Evolutionary conservation across 1,140 invertebrate species (phyloP).

Genomic region (Capitella teleta): DNA sequence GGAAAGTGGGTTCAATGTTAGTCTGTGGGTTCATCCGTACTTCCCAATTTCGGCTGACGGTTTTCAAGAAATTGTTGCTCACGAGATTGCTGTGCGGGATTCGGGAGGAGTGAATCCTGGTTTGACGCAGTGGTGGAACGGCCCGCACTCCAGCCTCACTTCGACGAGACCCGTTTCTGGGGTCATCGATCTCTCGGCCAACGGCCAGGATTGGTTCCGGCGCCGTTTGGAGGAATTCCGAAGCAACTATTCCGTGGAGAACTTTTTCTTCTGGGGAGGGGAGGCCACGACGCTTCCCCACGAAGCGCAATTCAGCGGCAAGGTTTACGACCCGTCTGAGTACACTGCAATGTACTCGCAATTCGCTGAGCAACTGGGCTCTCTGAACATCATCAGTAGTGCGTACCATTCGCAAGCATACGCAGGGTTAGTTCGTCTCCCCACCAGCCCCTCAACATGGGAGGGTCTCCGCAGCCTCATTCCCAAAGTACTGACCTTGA

Average conservation of each 20-base stretch:
- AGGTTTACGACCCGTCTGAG: constrained; percentile 4
- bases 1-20: constrained; percentile 51
- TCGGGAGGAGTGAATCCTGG: constrained; percentile 9
- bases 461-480: constrained; percentile 63
- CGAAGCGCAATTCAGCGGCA: constrained; percentile 1
- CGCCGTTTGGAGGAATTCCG: constrained; percentile 48
- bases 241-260: constrained; percentile 57
- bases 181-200: constrained; percentile 51
- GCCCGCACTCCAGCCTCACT: too few species aligned
- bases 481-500: constrained; percentile 67
- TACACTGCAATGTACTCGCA: constrained; percentile 44
- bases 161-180: too few species aligned
- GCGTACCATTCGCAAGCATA: constrained; percentile 65
- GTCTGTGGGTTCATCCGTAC: constrained; percentile 80
- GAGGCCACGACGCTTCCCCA: constrained; percentile 8
- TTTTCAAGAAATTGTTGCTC: constrained; percentile 43
- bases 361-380: constrained; percentile 38
- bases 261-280: constrained; percentile 83
- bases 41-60: constrained; percentile 61
- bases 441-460: constrained; percentile 76
- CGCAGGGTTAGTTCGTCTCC: constrained; percentile 73
- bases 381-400: constrained; percentile 48
- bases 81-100: constrained; percentile 11
- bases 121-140: constrained; percentile 2
- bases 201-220: constrained; percentile 58